Percentiles rank a stretch among this genome's conserved stretches.
These are phyloP conservation scores for Tetanocera ferruginea DNA, from an alignment of 2,888 invertebrate species.

Conservation along the genomic window DNA sequence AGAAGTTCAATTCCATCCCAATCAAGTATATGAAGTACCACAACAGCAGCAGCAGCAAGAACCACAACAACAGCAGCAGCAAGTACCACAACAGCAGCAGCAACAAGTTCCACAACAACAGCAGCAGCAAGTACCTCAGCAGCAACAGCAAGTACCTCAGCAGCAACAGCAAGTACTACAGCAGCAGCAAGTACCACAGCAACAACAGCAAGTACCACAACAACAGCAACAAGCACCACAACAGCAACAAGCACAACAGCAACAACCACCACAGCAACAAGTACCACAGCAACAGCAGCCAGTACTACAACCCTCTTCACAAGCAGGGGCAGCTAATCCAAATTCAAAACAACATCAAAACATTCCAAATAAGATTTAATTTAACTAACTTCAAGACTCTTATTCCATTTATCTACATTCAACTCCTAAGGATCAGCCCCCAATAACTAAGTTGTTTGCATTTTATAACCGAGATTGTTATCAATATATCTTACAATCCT, in stretches of 20 bases:
- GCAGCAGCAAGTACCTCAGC: slow-evolving; percentile 39
- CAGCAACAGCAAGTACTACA: slow-evolving; percentile 35
- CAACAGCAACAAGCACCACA: slow-evolving; percentile 45
- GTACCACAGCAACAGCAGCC: slow-evolving; percentile 39
- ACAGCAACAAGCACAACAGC: slow-evolving; percentile 41
- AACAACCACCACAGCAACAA: slow-evolving; percentile 42
- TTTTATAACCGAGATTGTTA: neutral
- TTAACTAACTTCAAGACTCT: neutral
- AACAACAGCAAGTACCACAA: slow-evolving; percentile 47
- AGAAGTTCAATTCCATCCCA: slow-evolving; percentile 58
- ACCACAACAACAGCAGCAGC: slow-evolving; percentile 45
- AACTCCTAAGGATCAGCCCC: neutral
- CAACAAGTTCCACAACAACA: slow-evolving; percentile 52
- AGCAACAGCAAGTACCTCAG: slow-evolving; percentile 49
- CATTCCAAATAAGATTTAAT: slow-evolving; percentile 50
- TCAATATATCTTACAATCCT: too few relatives aligned
- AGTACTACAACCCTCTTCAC: slow-evolving; percentile 39
- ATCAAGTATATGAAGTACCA: slow-evolving; percentile 60
- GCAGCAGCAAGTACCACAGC: slow-evolving; percentile 52
- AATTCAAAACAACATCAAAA: slow-evolving; percentile 33
- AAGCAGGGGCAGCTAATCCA: slow-evolving; percentile 13
- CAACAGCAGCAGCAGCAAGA: slow-evolving; percentile 36
- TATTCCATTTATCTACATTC: neutral
- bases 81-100: slow-evolving; percentile 51
- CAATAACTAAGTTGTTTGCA: neutral